phyloP scores from a whole-genome alignment of 2,113 vertebrate genomes.

The Andinoacara biseriatus region DNA sequence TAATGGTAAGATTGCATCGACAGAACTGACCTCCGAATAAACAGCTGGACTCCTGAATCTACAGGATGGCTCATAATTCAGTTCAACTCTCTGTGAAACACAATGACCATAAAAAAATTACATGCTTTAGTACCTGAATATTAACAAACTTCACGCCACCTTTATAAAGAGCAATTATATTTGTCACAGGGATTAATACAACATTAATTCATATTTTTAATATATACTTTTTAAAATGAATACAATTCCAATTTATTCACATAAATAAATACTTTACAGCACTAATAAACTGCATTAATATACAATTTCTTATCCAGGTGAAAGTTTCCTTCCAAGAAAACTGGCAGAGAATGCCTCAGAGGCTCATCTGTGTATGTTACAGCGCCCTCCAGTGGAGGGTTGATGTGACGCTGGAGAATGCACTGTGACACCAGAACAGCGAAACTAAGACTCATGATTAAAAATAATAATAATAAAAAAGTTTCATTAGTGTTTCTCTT shows the following conservation, averaged over 20 bases:
- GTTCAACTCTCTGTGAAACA: too few species aligned
- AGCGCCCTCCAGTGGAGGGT: too few species aligned
- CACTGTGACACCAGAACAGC: neutral
- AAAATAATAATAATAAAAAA: too few species aligned
- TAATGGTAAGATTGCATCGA: too few species aligned
- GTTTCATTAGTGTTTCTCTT: neutral
- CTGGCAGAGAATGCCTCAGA: neutral
- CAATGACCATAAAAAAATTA: too few species aligned
- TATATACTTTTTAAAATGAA: neutral
- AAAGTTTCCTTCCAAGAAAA: neutral
- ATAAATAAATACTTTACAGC: neutral
- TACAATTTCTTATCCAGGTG: neutral
- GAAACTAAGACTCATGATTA: neutral
- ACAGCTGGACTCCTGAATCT: too few species aligned
- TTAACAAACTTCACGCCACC: too few species aligned
- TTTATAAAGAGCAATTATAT: neutral
- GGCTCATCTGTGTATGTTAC: too few species aligned
- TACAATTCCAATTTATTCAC: neutral
- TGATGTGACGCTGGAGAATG: neutral
- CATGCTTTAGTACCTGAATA: too few species aligned
- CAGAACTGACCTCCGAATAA: too few species aligned
- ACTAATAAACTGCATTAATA: neutral
- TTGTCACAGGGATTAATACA: neutral
- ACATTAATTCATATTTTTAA: accelerated
- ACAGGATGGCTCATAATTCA: too few species aligned